Evolutionary conservation across 1,140 invertebrate genomes (phyloP), one percentile per base, ranked within the genome.

Genomic region (Arion vulgaris): DNA sequence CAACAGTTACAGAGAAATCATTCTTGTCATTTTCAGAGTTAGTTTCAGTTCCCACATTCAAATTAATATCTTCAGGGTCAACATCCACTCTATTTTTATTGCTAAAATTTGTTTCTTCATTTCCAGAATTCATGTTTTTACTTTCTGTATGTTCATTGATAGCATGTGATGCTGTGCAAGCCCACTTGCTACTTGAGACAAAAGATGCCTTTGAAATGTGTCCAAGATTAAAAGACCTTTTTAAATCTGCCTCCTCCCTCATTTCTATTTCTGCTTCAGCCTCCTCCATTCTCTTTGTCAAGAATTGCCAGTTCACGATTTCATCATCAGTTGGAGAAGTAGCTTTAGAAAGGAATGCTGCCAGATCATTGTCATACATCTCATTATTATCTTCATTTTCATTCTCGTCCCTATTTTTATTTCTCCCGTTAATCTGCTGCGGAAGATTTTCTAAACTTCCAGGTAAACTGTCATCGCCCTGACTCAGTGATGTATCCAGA

Each of bases 401-500:
- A 76, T 49, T 45, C 26, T 17, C 28, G 28, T 51, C 45, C 51
- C 26, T 15, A 53, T 36, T 78, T 45, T 45, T 75, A 39, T 15
- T 45, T 26, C 23, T 26, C 11, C 15, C 19, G n/a, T 17, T 75
- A 32, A 7, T 49, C 9, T 49, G 45, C 1, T 36, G 4, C 28
- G 38, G 9, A 39, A 49, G 39, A n/a, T 32, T 34, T 45, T 9
- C 39, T 26, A 5, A 34, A 15, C 41, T 45, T 7, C 32, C 7
- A 5, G 38, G 9, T 23, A 39, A 39, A 0, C 34, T 45, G 38
- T 19, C 26, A 51, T 82, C 72, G 15, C 51, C 49, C 26, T 66
- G 32, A 80, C 80, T 87, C 17, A 86, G 85, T 74, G 87, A 87
- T 28, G 88, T 86, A 77, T 90, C 89, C 28, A 88, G 66, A 45